A percentile compares a stretch with the other conserved stretches of the same genome.
Evolutionary conservation across 1,140 invertebrate species (phyloP).

Genomic region (Megathymus violae): DNA sequence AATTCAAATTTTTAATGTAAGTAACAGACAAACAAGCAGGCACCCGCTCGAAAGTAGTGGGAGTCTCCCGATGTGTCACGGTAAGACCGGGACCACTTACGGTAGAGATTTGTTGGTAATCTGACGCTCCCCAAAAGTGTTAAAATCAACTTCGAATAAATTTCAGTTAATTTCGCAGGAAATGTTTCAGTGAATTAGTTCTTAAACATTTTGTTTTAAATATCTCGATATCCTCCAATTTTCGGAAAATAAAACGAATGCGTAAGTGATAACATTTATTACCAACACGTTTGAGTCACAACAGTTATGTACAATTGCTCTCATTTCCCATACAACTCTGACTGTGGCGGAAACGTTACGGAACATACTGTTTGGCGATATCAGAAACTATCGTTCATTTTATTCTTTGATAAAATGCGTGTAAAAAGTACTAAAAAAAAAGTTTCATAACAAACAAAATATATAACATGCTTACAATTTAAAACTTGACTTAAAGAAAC

Average conservation of each 20-base stretch:
- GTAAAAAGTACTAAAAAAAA: constrained; percentile 22
- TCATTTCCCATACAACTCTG: constrained; percentile 21
- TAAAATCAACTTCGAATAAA: no score
- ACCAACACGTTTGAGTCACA: constrained; percentile 34
- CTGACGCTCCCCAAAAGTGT: no score
- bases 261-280: constrained; percentile 39
- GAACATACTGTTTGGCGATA: constrained; percentile 7
- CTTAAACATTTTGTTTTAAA: no score
- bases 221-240: no score
- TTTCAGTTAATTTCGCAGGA: no score
- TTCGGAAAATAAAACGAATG: constrained; percentile 23
- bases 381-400: neutral
- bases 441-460: constrained; percentile 27
- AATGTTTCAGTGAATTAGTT: no score
- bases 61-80: no score
- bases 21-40: no score
- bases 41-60: no score
- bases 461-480: constrained; percentile 29
- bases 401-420: constrained; percentile 25
- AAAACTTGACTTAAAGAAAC: constrained; percentile 22
- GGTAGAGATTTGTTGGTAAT: no score
- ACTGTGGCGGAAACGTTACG: constrained; percentile 10
- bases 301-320: constrained; percentile 33
- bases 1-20: no score
- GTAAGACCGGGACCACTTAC: no score